phyloP scores from a whole-genome alignment of 2,113 vertebrate genomes.

The Phoenicopterus ruber region DNA sequence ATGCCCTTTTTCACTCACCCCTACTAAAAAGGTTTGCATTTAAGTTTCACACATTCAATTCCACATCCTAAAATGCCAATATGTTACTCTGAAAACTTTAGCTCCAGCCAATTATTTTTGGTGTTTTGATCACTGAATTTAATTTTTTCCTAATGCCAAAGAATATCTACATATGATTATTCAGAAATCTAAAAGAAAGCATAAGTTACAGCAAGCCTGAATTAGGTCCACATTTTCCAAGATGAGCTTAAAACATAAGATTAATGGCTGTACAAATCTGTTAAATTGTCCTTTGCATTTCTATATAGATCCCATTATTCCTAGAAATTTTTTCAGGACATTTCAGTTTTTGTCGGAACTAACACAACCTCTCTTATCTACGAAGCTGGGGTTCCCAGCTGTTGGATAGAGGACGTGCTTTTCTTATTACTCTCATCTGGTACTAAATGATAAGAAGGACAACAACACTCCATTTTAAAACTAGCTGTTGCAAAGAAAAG shows the following conservation, averaged over 20 bases:
- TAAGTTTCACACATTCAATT: neutral
- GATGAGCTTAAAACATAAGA: constrained; percentile 68
- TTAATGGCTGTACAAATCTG: constrained; percentile 58
- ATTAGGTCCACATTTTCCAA: constrained; percentile 32
- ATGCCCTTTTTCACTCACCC: neutral
- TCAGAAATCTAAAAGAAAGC: constrained; percentile 40
- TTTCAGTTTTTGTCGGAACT: constrained; percentile 59
- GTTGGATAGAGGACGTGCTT: constrained; percentile 53
- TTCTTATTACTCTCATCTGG: constrained; percentile 68
- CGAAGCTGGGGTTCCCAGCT: constrained; percentile 68
- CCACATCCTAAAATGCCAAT: neutral
- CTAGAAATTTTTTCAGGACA: constrained; percentile 54
- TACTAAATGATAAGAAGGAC: constrained; percentile 70
- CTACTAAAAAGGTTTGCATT: neutral
- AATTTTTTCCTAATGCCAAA: constrained; percentile 15
- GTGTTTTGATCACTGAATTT: constrained; percentile 47
- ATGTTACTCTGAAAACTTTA: neutral
- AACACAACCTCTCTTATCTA: constrained; percentile 73
- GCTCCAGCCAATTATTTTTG: constrained; percentile 18
- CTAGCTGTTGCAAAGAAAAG: constrained; percentile 52
- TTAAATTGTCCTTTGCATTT: constrained; percentile 67
- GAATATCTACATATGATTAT: neutral
- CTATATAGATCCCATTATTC: constrained; percentile 69
- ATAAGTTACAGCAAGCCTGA: neutral
- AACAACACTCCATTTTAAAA: constrained; percentile 59